Conservation (phyloP, 2,797 vertebrate genomes). For the Channa striata region DNA sequence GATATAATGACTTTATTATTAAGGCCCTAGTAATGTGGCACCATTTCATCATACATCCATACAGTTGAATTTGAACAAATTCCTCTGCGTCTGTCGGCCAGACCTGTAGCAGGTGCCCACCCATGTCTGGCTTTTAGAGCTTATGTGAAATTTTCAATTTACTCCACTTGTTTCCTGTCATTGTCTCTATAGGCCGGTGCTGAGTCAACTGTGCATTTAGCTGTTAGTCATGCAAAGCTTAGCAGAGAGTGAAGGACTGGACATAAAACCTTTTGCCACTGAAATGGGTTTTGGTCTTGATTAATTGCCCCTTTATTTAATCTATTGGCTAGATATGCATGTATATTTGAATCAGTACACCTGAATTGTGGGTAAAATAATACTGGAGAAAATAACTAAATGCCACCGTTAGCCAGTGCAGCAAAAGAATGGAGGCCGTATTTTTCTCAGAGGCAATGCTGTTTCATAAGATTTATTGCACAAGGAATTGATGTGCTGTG, state of each 20-base stretch:
- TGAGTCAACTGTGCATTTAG: slow-evolving; percentile 35
- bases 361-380: slow-evolving; percentile 1
- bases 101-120: slow-evolving; percentile 2
- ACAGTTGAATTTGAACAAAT: slow-evolving; percentile 18
- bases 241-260: slow-evolving; percentile 27
- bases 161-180: slow-evolving; percentile 11
- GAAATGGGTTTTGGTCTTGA: slow-evolving; percentile 48
- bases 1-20: slow-evolving; percentile 18
- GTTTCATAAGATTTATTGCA: slow-evolving; percentile 13
- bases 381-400: slow-evolving; percentile 12
- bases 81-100: neutral
- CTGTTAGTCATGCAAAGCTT: neutral
- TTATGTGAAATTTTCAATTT: slow-evolving; percentile 1
- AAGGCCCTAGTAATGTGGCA: too few species aligned
- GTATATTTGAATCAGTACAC: slow-evolving; percentile 30
- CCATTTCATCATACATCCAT: slow-evolving; percentile 18
- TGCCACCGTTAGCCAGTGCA: neutral
- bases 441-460: slow-evolving; percentile 10
- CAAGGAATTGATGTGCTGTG: slow-evolving; percentile 3
- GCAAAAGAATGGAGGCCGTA: slow-evolving; percentile 3
- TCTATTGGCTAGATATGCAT: slow-evolving; percentile 23
- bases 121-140: neutral
- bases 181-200: slow-evolving; percentile 14
- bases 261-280: slow-evolving; percentile 5
- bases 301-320: slow-evolving; percentile 29